Evolutionary conservation across 2,113 vertebrate species (phyloP), one percentile per base, ranked within the genome.

Genomic region (Sclerurus mexicanus): DNA sequence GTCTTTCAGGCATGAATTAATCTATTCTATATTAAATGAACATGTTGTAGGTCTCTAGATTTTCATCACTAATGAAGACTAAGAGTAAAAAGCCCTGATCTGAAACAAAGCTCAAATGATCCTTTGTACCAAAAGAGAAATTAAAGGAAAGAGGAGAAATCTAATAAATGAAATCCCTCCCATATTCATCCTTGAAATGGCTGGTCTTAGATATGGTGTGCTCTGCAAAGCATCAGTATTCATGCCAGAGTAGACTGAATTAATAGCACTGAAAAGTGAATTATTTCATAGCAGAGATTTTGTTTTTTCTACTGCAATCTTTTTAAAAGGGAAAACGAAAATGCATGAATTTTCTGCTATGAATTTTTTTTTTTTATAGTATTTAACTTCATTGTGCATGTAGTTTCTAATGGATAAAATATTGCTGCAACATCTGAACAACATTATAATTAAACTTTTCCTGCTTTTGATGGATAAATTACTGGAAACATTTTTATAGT

Each of bases 131-230:
- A 72, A 77, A 91, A 84, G 50, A 74, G 35, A 62, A 67, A 84
- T 67, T 90, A 86, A 93, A 95, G 52, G 82, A 87, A 93, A 90
- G 47, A 74, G 49, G 52, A 83, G 63, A 85, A 85, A 93, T 88
- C 13, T 81, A 68, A 78, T 86, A 77, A 92, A 92, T 62, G 0
- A 77, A 93, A 74, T 86, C 14, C 0, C 19, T 92, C 56, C 69
- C 31, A 42, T 56, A 60, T 56, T 85, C 76, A 80, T 46, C n/a
- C 28, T 81, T 85, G 68, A 74, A 81, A 86, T 22, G 7, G 7
- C 46, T 85, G 17, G 24, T 73, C 58, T 77, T 66, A 77, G 42
- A 46, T 67, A 64, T 13, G 18, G 24, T 72, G 24, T 44, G 17
- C 52, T 86, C 56, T 81, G 68, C 40, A 75, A 74, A 89, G 44